These are phyloP conservation scores for Eristalis pertinax DNA, from an alignment of 2,888 invertebrate species.

Conservation along the genomic window DNA sequence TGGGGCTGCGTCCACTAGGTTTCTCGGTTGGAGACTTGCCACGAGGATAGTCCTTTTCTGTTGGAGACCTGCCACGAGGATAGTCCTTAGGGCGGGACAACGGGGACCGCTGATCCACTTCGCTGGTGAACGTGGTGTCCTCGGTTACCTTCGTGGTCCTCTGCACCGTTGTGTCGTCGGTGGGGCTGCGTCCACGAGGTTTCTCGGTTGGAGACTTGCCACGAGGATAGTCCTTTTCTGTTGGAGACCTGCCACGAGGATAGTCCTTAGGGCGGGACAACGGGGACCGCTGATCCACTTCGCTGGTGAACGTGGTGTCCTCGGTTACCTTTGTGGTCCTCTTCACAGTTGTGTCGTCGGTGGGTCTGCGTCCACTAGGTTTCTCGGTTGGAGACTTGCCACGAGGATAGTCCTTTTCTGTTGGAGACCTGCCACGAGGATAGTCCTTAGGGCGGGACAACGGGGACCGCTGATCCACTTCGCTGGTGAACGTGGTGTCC, in stretches of 20 bases:
- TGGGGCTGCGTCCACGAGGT: slow-evolving; percentile 23
- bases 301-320: not conserved
- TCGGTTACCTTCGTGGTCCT: not conserved
- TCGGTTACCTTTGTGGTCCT: not conserved
- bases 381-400: slow-evolving; percentile 12
- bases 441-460: not conserved
- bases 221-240: slow-evolving; percentile 17
- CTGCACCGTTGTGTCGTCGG: not conserved
- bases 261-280: not conserved
- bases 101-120: not conserved
- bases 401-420: not conserved
- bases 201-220: slow-evolving; percentile 25
- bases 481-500: not conserved
- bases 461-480: slow-evolving; percentile 6
- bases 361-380: not conserved
- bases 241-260: slow-evolving; percentile 16
- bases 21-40: slow-evolving; percentile 19
- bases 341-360: not conserved
- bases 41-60: slow-evolving; percentile 17
- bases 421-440: slow-evolving; percentile 26
- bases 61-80: not conserved
- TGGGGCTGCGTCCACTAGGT: slow-evolving; percentile 10
- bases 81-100: not conserved
- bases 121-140: not conserved
- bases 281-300: not conserved